These are phyloP conservation scores for Caiman crocodilus DNA, from an alignment of 2,797 vertebrate genomes.

Conservation along the genomic window DNA sequence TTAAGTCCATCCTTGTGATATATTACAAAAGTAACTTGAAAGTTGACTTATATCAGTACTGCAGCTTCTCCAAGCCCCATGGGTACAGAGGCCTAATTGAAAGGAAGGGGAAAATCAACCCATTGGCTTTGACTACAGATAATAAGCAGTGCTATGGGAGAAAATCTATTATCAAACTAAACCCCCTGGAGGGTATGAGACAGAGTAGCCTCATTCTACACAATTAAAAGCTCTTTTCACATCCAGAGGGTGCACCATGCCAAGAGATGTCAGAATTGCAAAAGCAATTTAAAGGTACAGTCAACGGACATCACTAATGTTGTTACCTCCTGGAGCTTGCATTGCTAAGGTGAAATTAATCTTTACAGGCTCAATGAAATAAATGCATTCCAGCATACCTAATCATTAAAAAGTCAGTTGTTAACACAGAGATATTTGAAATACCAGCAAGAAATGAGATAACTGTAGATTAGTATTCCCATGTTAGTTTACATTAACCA, in stretches of 20 bases:
- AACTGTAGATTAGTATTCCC: neutral
- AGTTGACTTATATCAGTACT: conserved; percentile 44
- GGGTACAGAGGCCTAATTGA: conserved; percentile 64
- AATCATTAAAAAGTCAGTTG: neutral
- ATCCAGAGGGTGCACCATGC: conserved; percentile 8
- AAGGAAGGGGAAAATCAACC: conserved; percentile 69
- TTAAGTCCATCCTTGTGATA: neutral
- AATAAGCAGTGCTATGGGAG: conserved; percentile 62
- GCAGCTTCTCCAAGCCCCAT: neutral
- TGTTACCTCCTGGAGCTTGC: neutral
- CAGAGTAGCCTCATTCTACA: conserved; percentile 42
- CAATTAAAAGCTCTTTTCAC: conserved; percentile 31
- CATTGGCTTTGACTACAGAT: conserved; percentile 68
- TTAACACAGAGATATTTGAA: neutral
- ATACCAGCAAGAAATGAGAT: neutral
- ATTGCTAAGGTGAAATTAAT: neutral
- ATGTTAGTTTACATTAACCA: neutral
- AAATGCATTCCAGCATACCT: neutral
- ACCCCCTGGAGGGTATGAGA: conserved; percentile 6
- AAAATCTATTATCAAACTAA: conserved; percentile 70
- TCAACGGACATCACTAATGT: neutral
- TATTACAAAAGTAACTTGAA: conserved; percentile 52
- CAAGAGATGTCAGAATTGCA: conserved; percentile 19
- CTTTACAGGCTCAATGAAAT: neutral
- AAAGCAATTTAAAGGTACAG: conserved; percentile 20